Base-by-base conservation (phyloP, 37 sponge, comb jelly and placozoan genomes). In the Chondrilla cf. caribensis region DNA sequence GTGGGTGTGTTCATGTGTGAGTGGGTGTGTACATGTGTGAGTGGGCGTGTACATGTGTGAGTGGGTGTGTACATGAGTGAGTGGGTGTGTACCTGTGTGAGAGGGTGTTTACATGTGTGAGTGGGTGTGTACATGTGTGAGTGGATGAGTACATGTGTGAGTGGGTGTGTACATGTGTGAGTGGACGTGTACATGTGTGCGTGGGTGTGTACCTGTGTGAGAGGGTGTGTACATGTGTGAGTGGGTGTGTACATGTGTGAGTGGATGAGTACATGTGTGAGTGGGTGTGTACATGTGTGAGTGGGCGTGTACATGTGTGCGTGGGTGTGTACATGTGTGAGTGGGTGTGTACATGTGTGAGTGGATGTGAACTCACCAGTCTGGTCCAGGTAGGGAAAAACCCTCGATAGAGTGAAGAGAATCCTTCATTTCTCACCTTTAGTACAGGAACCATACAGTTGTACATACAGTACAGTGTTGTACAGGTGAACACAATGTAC, bases 301-400 rank as follows among this genome's bases (percentile, higher is more conserved):
- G 6, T 25, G 14, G 66, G 17, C 28, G 14, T 7, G 8, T 31
- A 8, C 32, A 47, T 47, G 51, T 47, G 6, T 47, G 51, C 11
- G 51, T 47, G 66, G 28, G 8, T 14, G 14, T 47, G 11, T 14
- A 47, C 31, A 29, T 64, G 32, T 31, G 32, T n/a, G 14, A 31
- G 32, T 25, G 8, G 5, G 66, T 64, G 66, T 64, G 11, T 47
- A 47, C 11, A 11, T 47, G 11, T 47, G 64, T 62, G 64, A 22
- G 15, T 22, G 64, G 4, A 15, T 62, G 64, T 62, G 25, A 2
- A 4, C 43, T 77, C 39, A 93, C 93, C 91, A 96, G 87, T 65
- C 97, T 67, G 7, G 84, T 47, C 92, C 92, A 96, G 24, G 54
- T 91, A 51, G 97, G 94, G 11, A 94, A 51, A 79, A 94, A 94